These are phyloP conservation scores for Aromia moschata DNA, from an alignment of 2,888 invertebrate species.

Conservation along the genomic window DNA sequence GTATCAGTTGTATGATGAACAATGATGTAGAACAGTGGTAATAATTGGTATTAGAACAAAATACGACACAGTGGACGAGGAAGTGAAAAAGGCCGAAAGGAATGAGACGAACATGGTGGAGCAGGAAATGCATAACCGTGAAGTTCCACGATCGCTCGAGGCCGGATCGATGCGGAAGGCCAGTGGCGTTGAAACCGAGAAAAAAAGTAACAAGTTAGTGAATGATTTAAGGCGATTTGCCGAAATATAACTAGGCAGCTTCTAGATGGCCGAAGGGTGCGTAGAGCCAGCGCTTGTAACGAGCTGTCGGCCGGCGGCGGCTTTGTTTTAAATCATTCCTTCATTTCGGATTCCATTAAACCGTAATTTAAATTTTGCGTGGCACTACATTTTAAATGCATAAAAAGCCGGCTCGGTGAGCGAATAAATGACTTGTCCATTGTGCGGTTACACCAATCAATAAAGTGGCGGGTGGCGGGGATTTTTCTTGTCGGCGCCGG, in stretches of 20 bases:
- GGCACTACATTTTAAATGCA: slow-evolving; percentile 19
- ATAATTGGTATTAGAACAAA: background rate
- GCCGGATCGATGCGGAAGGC: background rate
- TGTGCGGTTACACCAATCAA: slow-evolving; percentile 14
- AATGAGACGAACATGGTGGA: background rate
- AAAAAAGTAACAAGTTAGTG: slow-evolving; percentile 15
- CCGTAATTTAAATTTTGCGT: slow-evolving; percentile 44
- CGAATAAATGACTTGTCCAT: slow-evolving; percentile 15
- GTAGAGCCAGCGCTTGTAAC: slow-evolving; percentile 33
- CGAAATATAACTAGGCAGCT: slow-evolving; percentile 27
- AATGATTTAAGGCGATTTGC: slow-evolving; percentile 30
- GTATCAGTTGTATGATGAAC: too few species aligned
- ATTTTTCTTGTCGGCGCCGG: slow-evolving; percentile 10
- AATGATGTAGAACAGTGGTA: too few species aligned
- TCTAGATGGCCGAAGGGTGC: slow-evolving; percentile 14
- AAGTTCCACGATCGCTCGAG: background rate
- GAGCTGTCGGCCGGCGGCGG: slow-evolving; percentile 43
- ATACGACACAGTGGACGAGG: background rate
- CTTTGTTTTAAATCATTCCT: slow-evolving; percentile 48
- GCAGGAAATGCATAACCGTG: background rate
- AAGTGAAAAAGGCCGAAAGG: background rate
- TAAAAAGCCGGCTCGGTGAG: slow-evolving; percentile 7
- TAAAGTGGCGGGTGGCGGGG: slow-evolving; percentile 5
- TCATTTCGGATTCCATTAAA: slow-evolving; percentile 48
- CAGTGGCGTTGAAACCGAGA: background rate